Conservation (phyloP, 2,113 vertebrate species). For the Odocoileus virginianus region DNA sequence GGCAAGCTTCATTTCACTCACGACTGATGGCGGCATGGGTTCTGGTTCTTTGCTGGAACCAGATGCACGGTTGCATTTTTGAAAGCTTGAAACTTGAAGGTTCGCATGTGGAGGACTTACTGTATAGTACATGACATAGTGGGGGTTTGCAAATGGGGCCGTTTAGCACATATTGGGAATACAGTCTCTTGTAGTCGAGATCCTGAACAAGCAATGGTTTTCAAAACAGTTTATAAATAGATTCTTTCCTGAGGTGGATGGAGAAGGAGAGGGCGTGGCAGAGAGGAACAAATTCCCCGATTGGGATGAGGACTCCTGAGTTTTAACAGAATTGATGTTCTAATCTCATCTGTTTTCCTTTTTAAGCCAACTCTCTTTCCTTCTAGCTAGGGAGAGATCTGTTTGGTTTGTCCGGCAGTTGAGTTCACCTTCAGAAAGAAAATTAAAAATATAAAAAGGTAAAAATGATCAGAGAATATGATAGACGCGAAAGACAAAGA, state of each 20-base stretch:
- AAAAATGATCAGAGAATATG: not conserved
- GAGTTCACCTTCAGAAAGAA: not conserved
- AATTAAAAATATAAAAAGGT: not conserved
- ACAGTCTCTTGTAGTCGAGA: not conserved
- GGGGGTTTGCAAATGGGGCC: accelerated
- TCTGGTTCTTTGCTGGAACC: not conserved
- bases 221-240: not conserved
- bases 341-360: not conserved
- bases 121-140: not conserved
- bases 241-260: not conserved
- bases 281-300: not conserved
- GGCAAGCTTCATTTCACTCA: not conserved
- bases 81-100: not conserved
- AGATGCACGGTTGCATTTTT: not conserved
- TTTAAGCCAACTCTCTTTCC: not conserved
- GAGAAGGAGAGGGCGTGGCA: not conserved
- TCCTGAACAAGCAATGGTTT: not conserved
- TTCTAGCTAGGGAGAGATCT: not conserved
- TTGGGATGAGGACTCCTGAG: accelerated
- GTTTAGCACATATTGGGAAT: not conserved
- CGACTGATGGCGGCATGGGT: not conserved
- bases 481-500: not conserved
- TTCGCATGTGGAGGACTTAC: accelerated
- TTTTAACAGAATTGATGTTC: not conserved
- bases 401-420: not conserved